A percentile compares a stretch with the other conserved stretches of the same genome.
Conservation (phyloP, 2,113 vertebrate species). For the human region GRCh38 chr13:67168001-67168500, state of each 20-base stretch:
- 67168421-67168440: background rate
- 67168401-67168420: constrained; percentile 14
- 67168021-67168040: constrained; percentile 64
- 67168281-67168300: constrained; percentile 64
- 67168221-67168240: constrained; percentile 79
- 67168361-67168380: constrained; percentile 46
- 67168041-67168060: constrained; percentile 62
- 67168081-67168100: constrained; percentile 52
- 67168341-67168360: constrained; percentile 62
- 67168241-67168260: constrained; percentile 75
- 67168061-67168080: constrained; percentile 56
- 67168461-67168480: too few species aligned
- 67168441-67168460: too few species aligned
- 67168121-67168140: constrained; percentile 68
- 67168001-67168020: constrained; percentile 52
- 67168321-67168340: constrained; percentile 75
- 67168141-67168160: constrained; percentile 53
- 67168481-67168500: too few species aligned
- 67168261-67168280: constrained; percentile 67
- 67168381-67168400: constrained; percentile 39
- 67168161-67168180: constrained; percentile 68
- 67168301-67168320: constrained; percentile 69
- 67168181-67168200: constrained; percentile 71
- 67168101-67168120: constrained; percentile 50
- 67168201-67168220: constrained; percentile 69